Conservation (phyloP, 2,113 vertebrate genomes). For the Naja naja region DNA sequence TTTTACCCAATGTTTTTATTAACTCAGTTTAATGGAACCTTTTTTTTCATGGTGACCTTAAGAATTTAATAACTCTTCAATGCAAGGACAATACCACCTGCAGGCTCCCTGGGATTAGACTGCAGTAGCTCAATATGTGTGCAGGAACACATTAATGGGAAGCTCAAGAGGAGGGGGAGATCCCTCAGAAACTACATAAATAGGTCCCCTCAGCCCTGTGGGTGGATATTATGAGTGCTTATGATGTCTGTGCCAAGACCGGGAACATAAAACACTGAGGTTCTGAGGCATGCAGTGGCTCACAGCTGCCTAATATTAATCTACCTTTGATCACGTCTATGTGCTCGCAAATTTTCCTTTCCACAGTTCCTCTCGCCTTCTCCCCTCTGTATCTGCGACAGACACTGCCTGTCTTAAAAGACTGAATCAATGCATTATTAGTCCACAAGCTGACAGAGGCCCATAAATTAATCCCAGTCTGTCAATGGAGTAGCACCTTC, state of each 20-base stretch:
- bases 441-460: slow-evolving; percentile 83
- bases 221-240: slow-evolving; percentile 20
- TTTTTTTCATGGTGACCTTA: slow-evolving; percentile 78
- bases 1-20: slow-evolving; percentile 82
- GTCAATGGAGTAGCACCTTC: slow-evolving; percentile 74
- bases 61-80: slow-evolving; percentile 83
- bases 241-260: slow-evolving; percentile 33
- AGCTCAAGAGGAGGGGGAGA: slow-evolving; percentile 28
- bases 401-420: slow-evolving; percentile 83
- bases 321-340: slow-evolving; percentile 70
- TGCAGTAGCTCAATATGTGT: slow-evolving; percentile 71
- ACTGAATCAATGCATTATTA: slow-evolving; percentile 92
- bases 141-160: slow-evolving; percentile 63
- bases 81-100: slow-evolving; percentile 79
- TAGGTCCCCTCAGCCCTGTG: slow-evolving; percentile 51
- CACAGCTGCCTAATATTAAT: slow-evolving; percentile 64
- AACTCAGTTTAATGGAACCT: slow-evolving; percentile 80
- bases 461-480: slow-evolving; percentile 88
- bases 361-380: slow-evolving; percentile 66
- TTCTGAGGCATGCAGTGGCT: slow-evolving; percentile 40
- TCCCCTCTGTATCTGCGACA: slow-evolving; percentile 66
- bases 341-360: slow-evolving; percentile 75
- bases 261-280: slow-evolving; percentile 33
- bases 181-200: slow-evolving; percentile 48
- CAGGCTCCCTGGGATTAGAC: slow-evolving; percentile 75